phyloP scores from a whole-genome alignment of 2,888 invertebrate genomes.

The Plutella xylostella region DNA sequence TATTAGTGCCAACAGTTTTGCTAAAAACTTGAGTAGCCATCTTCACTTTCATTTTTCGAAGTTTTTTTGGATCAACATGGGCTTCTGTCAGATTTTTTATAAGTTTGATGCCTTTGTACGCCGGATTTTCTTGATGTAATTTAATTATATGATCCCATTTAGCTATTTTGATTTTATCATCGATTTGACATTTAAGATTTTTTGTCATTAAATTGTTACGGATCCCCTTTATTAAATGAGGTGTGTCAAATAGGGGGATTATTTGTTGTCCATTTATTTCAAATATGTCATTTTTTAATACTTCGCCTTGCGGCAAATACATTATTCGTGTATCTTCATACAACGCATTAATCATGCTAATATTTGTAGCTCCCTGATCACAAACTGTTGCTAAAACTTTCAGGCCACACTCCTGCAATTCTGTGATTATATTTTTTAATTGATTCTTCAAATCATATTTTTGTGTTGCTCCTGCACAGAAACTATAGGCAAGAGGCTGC shows the following conservation, averaged over 20 bases:
- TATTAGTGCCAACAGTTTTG: constrained; percentile 8
- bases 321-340: constrained; percentile 11
- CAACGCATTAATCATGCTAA: constrained; percentile 9
- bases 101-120: constrained; percentile 13
- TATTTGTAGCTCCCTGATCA: constrained; percentile 15
- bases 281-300: constrained; percentile 5
- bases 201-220: constrained; percentile 16
- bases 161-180: constrained; percentile 7
- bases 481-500: constrained; percentile 14
- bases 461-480: constrained; percentile 12
- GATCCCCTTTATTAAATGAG: constrained; percentile 15
- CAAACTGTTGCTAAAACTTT: constrained; percentile 7
- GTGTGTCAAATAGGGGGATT: constrained; percentile 14
- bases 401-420: not conserved
- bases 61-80: constrained; percentile 10
- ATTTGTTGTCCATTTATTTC: constrained; percentile 10
- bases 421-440: constrained; percentile 2
- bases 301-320: no score
- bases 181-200: constrained; percentile 7
- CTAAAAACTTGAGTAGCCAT: constrained; percentile 14
- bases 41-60: constrained; percentile 15
- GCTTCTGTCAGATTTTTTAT: constrained; percentile 14
- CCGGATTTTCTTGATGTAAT: constrained; percentile 8
- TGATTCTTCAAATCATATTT: constrained; percentile 7
- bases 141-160: constrained; percentile 11